Conservation (phyloP, 2,113 vertebrate species). For the Geococcyx californianus region DNA sequence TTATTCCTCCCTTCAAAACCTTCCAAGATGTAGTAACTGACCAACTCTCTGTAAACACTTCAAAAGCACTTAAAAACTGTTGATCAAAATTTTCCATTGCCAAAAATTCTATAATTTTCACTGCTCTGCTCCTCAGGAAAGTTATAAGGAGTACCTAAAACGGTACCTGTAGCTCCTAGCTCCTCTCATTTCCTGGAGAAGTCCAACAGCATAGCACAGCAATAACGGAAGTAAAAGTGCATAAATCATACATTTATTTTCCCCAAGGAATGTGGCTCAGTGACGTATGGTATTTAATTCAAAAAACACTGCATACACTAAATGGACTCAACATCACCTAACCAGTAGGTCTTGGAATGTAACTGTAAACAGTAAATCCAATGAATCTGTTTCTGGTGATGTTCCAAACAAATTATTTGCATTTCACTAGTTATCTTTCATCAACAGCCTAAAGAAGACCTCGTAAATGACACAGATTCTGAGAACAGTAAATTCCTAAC, state of each 20-base stretch:
- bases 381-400: neutral
- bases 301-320: neutral
- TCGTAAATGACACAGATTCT: neutral
- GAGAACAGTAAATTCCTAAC: neutral
- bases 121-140: neutral
- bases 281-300: neutral
- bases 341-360: neutral
- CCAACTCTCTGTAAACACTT: neutral
- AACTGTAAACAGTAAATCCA: neutral
- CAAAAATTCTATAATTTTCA: neutral
- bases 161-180: neutral
- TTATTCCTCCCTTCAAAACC: neutral
- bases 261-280: neutral
- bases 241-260: neutral
- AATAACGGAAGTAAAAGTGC: neutral
- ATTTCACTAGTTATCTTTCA: neutral
- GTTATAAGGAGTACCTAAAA: neutral
- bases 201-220: neutral
- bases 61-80: neutral
- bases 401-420: neutral
- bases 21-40: neutral
- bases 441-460: neutral
- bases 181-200: neutral
- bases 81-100: neutral
- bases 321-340: neutral